Percentiles rank a stretch among this genome's conserved stretches.
These are phyloP conservation scores for Dufourea novaeangliae DNA, from an alignment of 1,140 invertebrate species.

Conservation along the genomic window DNA sequence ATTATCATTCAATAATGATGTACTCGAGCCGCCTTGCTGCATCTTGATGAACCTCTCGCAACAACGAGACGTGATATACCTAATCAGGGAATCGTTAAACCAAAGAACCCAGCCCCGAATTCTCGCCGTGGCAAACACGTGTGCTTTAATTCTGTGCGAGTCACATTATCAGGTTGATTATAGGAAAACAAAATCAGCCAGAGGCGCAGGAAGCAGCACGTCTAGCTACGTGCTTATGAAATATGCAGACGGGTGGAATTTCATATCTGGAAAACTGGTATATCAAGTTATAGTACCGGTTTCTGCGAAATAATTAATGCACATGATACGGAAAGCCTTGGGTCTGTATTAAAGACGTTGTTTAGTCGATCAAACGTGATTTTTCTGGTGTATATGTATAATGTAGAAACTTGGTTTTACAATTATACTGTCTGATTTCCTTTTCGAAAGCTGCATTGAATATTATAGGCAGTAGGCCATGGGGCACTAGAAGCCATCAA, in stretches of 20 bases:
- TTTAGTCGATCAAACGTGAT: background rate
- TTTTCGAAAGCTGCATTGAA: background rate
- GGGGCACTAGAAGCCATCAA: background rate
- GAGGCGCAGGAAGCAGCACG: background rate
- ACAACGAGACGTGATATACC: background rate
- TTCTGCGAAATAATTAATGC: slow-evolving; percentile 20
- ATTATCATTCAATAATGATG: slow-evolving; percentile 65
- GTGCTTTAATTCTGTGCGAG: too few species aligned
- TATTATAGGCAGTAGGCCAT: background rate
- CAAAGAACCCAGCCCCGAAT: background rate
- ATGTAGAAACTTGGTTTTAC: too few species aligned
- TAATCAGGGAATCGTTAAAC: background rate
- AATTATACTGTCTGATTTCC: background rate
- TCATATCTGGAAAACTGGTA: slow-evolving; percentile 14
- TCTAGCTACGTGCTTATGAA: background rate
- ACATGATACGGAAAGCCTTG: background rate
- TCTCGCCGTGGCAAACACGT: background rate
- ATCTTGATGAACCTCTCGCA: slow-evolving; percentile 31
- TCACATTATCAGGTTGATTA: slow-evolving; percentile 4
- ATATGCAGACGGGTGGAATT: slow-evolving; percentile 29
- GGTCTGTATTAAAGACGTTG: background rate
- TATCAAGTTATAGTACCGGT: slow-evolving; percentile 14
- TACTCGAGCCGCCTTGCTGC: slow-evolving; percentile 19
- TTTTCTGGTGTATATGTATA: background rate
- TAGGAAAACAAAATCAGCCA: slow-evolving; percentile 10